These are phyloP conservation scores for Hippasteria phrygiana DNA, from an alignment of 53 echinoderm and acorn worm species.

Conservation along the genomic window DNA sequence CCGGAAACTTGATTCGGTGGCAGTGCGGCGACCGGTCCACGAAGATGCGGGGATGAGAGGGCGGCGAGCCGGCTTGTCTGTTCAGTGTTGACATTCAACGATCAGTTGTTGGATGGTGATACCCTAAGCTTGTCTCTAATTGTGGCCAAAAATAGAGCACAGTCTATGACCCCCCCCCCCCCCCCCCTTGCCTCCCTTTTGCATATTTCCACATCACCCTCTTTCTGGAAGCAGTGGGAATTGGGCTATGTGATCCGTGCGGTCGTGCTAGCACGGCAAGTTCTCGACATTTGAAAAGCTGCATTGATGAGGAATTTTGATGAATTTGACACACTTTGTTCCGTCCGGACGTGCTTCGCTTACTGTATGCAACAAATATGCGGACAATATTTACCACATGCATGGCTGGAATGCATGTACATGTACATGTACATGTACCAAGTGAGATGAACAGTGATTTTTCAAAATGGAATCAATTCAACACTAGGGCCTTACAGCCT, in stretches of 20 bases:
- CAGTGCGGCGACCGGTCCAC: not conserved
- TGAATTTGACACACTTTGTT: slow-evolving; percentile 27
- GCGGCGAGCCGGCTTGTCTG: slow-evolving; percentile 47
- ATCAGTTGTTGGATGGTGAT: slow-evolving; percentile 39
- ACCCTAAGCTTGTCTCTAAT: slow-evolving; percentile 20
- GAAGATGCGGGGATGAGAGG: slow-evolving; percentile 3
- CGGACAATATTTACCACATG: slow-evolving; percentile 7
- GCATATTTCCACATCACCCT: not conserved
- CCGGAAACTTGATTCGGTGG: slow-evolving; percentile 52
- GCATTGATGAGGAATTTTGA: slow-evolving; percentile 15
- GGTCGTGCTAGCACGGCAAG: not conserved
- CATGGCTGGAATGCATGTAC: not conserved
- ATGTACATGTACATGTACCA: not conserved
- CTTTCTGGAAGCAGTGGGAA: slow-evolving; percentile 1
- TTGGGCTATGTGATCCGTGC: slow-evolving; percentile 22
- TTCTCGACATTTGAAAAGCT: not conserved
- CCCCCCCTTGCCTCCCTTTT: not conserved
- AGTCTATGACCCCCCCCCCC: not conserved
- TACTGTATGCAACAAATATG: not conserved
- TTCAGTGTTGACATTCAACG: slow-evolving; percentile 56
- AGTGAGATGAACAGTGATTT: not conserved
- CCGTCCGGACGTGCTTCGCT: not conserved
- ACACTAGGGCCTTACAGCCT: too few species aligned
- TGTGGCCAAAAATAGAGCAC: slow-evolving; percentile 11
- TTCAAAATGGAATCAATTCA: not conserved